Percentiles rank a stretch among this genome's conserved stretches.
Conservation (phyloP, 2,113 vertebrate genomes). For the Amazona guildingii region DNA sequence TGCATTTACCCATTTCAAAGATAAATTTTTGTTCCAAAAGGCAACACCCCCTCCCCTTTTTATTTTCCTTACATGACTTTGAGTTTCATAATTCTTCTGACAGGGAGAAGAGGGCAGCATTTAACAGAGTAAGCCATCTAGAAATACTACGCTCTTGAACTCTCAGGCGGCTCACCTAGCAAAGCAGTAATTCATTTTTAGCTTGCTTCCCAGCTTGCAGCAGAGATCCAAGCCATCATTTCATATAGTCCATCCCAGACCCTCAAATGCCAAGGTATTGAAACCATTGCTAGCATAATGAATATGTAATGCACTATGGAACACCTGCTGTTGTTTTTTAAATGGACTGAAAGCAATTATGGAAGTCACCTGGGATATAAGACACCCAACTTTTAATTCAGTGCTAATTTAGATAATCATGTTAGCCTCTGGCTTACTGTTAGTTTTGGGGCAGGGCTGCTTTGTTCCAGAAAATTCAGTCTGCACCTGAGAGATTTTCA, state of each 20-base stretch:
- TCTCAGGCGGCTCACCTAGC: neutral
- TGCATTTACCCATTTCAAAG: neutral
- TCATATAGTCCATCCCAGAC: neutral
- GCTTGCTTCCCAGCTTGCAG: neutral
- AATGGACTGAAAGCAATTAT: neutral
- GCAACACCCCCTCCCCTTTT: neutral
- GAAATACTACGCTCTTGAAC: neutral
- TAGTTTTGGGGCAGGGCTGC: neutral
- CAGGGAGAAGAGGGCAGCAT: neutral
- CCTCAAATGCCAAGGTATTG: neutral
- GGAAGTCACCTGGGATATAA: neutral
- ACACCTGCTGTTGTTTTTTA: conserved; percentile 6
- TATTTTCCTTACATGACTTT: neutral
- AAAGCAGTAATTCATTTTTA: neutral
- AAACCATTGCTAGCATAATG: neutral
- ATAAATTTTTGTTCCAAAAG: neutral
- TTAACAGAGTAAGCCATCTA: neutral
- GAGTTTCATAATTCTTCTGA: neutral
- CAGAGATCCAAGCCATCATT: neutral
- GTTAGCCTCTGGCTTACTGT: neutral
- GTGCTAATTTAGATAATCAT: neutral
- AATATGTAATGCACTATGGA: neutral
- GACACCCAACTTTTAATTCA: neutral
- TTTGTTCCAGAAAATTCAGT: conserved; percentile 2
- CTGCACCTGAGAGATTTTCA: neutral